These are phyloP conservation scores for Botia almorhae DNA, from an alignment of 2,797 vertebrate genomes.

Conservation along the genomic window DNA sequence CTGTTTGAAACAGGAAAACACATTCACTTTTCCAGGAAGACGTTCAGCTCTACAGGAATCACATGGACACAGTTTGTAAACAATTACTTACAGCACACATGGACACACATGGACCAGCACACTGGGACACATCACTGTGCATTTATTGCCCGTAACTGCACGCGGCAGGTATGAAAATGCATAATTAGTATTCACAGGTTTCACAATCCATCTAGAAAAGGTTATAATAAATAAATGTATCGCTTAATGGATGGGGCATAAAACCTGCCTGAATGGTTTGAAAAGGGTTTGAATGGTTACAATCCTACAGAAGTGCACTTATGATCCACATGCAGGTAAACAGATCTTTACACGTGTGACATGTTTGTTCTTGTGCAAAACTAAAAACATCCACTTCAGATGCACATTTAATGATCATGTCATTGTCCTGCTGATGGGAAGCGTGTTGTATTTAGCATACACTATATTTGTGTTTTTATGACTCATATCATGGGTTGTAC, in stretches of 20 bases:
- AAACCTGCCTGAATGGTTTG: background rate
- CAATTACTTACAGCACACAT: background rate
- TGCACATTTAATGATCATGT: background rate
- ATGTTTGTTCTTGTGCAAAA: background rate
- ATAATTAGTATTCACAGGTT: constrained; percentile 12
- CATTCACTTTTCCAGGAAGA: background rate
- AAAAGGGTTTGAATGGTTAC: background rate
- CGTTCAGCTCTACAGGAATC: constrained; percentile 10
- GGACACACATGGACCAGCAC: background rate
- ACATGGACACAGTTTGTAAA: background rate
- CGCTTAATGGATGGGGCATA: background rate
- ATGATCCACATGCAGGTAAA: background rate
- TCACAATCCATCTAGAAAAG: background rate
- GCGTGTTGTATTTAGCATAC: background rate
- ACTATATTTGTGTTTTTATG: background rate
- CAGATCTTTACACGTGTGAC: background rate
- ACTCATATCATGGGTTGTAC: background rate
- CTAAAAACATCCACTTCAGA: background rate
- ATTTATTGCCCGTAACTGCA: constrained; percentile 1
- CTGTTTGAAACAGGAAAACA: background rate
- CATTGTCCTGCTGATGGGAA: background rate
- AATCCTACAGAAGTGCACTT: background rate
- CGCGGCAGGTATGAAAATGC: background rate
- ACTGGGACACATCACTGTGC: background rate
- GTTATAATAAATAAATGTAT: background rate